These are phyloP conservation scores for Andrena camellia DNA, from an alignment of 2,888 invertebrate species.

Conservation along the genomic window DNA sequence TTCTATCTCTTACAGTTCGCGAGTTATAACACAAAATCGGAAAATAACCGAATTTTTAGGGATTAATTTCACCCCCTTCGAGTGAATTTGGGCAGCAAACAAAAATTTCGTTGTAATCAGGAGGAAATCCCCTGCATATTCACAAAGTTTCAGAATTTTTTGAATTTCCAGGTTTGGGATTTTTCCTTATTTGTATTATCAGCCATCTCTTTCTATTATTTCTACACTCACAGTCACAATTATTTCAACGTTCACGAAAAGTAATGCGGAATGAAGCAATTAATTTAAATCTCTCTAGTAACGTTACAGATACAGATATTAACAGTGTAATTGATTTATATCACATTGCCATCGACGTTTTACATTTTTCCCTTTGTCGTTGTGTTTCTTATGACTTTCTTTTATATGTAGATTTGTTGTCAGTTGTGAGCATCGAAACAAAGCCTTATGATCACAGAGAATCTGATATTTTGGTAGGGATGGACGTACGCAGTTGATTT, in stretches of 20 bases:
- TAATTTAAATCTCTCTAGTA: not conserved
- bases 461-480: conserved; percentile 85
- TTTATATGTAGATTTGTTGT: conserved; percentile 66
- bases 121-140: too few relatives aligned
- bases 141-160: too few relatives aligned
- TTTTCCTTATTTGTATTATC: too few relatives aligned
- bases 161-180: too few relatives aligned
- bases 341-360: not conserved
- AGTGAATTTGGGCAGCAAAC: too few relatives aligned
- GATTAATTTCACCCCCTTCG: too few relatives aligned
- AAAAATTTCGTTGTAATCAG: too few relatives aligned
- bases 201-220: not conserved
- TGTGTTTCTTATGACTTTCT: conserved; percentile 58
- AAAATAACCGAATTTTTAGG: too few relatives aligned
- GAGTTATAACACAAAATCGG: too few relatives aligned
- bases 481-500: conserved; percentile 98
- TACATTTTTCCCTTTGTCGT: conserved; percentile 35
- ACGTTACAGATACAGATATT: too few relatives aligned
- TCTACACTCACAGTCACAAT: not conserved
- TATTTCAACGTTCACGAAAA: not conserved
- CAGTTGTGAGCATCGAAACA: conserved; percentile 59
- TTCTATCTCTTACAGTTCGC: too few relatives aligned
- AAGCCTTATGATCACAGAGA: conserved; percentile 69
- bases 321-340: not conserved
- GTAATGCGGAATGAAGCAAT: not conserved